phyloP scores from a whole-genome alignment of 2,888 invertebrate species.

The Tupiocoris notatus region DNA sequence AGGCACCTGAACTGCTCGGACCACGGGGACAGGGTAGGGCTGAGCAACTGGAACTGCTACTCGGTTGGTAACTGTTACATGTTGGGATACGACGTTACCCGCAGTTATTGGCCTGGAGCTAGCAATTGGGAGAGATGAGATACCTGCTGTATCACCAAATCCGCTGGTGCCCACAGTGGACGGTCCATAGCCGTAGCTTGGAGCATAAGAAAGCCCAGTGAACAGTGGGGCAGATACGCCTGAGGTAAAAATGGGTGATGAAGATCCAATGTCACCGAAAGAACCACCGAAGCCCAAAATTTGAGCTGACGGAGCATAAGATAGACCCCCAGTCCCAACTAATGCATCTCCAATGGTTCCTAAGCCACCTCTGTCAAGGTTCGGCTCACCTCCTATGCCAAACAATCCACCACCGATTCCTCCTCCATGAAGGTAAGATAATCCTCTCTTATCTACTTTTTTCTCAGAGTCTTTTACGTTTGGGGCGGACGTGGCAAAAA shows the following conservation, averaged over 20 bases:
- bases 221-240: neutral
- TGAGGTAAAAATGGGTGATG: slow-evolving; percentile 1
- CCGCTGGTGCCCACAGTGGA: neutral
- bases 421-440: neutral
- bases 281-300: neutral
- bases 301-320: slow-evolving; percentile 13
- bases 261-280: neutral
- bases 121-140: neutral
- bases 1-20: slow-evolving; percentile 50
- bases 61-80: slow-evolving; percentile 43
- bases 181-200: slow-evolving; percentile 4
- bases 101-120: neutral
- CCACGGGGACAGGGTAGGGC: slow-evolving; percentile 51
- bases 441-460: slow-evolving; percentile 20
- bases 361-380: neutral
- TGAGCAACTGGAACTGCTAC: slow-evolving; percentile 49
- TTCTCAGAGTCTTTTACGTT: neutral
- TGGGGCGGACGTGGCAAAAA: neutral
- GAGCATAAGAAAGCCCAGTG: neutral
- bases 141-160: slow-evolving; percentile 7
- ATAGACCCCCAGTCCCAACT: neutral
- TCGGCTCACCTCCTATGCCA: neutral
- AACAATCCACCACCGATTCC: neutral
- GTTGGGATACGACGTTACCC: slow-evolving; percentile 37
- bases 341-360: neutral